A percentile compares a stretch with the other conserved stretches of the same genome.
Evolutionary conservation across 2,797 vertebrate genomes (phyloP).

Genomic region (Etheostoma perlongum): DNA sequence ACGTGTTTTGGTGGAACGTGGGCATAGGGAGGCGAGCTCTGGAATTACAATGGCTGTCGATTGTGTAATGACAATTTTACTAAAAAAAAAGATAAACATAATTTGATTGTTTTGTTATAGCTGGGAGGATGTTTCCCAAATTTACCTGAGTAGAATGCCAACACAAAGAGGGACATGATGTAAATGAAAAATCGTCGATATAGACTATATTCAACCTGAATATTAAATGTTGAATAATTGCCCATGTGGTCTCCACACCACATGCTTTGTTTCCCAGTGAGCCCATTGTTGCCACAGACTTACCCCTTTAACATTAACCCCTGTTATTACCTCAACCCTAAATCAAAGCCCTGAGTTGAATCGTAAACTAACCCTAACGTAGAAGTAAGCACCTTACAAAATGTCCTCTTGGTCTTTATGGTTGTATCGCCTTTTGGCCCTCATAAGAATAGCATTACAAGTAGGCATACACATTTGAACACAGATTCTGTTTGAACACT

Average conservation of each 20-base stretch:
- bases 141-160: too few relatives aligned
- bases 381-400: neutral
- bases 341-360: neutral
- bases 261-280: neutral
- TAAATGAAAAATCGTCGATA: too few relatives aligned
- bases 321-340: neutral
- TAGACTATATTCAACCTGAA: too few relatives aligned
- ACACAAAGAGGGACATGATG: too few relatives aligned
- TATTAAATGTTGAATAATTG: neutral
- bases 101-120: too few relatives aligned
- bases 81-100: too few relatives aligned
- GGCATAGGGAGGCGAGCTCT: too few relatives aligned
- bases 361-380: neutral
- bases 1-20: too few relatives aligned
- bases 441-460: slow-evolving; percentile 26
- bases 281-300: neutral
- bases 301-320: neutral
- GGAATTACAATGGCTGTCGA: too few relatives aligned
- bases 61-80: too few relatives aligned
- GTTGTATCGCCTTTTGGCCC: slow-evolving; percentile 18
- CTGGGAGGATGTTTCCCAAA: too few relatives aligned
- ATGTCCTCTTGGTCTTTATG: slow-evolving; percentile 7
- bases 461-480: slow-evolving; percentile 29
- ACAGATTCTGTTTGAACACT: slow-evolving; percentile 60
- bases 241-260: neutral